phyloP scores from a whole-genome alignment of 2,113 vertebrate species.

The Alethe castanea region DNA sequence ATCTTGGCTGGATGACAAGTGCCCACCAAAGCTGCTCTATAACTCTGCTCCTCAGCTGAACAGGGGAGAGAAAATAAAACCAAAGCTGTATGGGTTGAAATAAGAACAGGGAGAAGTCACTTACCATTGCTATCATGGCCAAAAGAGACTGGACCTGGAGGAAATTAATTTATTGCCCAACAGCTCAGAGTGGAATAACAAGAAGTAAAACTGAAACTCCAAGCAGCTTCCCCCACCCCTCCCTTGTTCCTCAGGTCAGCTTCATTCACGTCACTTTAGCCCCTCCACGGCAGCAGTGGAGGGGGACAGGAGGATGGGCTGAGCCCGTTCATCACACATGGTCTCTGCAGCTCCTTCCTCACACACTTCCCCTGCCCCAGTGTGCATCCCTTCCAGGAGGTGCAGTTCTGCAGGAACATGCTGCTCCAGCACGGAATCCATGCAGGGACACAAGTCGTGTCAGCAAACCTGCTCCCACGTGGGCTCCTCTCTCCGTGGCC shows the following conservation, averaged over 20 bases:
- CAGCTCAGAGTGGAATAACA: background rate
- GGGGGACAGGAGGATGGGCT: fast-evolving
- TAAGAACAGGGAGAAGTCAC: background rate
- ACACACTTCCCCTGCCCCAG: background rate
- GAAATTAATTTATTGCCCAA: background rate
- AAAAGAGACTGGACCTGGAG: background rate
- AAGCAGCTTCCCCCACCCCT: background rate
- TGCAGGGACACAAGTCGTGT: fast-evolving
- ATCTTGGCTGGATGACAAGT: background rate
- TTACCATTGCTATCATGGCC: background rate
- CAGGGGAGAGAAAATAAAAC: background rate
- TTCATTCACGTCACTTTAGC: background rate
- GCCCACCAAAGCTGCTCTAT: background rate
- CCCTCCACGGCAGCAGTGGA: fast-evolving
- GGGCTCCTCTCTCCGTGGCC: background rate
- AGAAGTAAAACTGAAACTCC: background rate
- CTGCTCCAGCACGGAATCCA: background rate
- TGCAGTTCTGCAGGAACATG: background rate
- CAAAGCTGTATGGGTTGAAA: background rate
- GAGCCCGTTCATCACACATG: background rate
- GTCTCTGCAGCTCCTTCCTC: fast-evolving
- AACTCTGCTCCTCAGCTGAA: background rate
- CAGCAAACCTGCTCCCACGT: background rate
- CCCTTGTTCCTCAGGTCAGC: background rate
- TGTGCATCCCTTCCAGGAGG: background rate